A percentile compares a stretch with the other conserved stretches of the same genome.
These are phyloP conservation scores for Coenonympha glycerion DNA, from an alignment of 2,888 invertebrate genomes.

Conservation along the genomic window DNA sequence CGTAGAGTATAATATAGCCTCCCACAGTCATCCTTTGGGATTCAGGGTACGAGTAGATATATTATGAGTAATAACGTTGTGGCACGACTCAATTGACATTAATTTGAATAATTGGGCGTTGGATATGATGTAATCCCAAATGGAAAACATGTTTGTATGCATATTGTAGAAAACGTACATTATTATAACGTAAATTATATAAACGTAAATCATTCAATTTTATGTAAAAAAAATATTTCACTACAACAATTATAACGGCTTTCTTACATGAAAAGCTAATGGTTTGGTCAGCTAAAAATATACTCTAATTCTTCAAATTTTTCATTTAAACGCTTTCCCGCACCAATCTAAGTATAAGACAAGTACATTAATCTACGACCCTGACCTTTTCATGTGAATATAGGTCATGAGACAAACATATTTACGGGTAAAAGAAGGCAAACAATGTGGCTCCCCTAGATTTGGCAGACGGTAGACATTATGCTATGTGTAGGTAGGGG, in stretches of 20 bases:
- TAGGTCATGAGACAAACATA: slow-evolving; percentile 2
- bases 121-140: not conserved
- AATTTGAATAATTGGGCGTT: not conserved
- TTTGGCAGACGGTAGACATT: not conserved
- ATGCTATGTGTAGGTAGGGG: not conserved
- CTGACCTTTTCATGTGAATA: not conserved
- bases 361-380: not conserved
- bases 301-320: too few relatives aligned
- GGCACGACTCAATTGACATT: not conserved
- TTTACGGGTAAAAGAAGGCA: not conserved
- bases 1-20: not conserved
- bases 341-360: too few relatives aligned
- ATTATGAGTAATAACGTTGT: not conserved
- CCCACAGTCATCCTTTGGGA: not conserved
- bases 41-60: too few relatives aligned
- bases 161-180: not conserved
- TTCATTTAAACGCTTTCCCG: too few relatives aligned
- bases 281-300: too few relatives aligned
- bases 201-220: too few relatives aligned
- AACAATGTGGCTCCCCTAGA: not conserved
- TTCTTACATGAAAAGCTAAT: too few relatives aligned
- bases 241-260: too few relatives aligned
- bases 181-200: too few relatives aligned
- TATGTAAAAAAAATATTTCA: too few relatives aligned
- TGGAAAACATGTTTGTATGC: not conserved